These are phyloP conservation scores for Phrynocephalus forsythii DNA, from an alignment of 2,797 vertebrate genomes.

Conservation along the genomic window DNA sequence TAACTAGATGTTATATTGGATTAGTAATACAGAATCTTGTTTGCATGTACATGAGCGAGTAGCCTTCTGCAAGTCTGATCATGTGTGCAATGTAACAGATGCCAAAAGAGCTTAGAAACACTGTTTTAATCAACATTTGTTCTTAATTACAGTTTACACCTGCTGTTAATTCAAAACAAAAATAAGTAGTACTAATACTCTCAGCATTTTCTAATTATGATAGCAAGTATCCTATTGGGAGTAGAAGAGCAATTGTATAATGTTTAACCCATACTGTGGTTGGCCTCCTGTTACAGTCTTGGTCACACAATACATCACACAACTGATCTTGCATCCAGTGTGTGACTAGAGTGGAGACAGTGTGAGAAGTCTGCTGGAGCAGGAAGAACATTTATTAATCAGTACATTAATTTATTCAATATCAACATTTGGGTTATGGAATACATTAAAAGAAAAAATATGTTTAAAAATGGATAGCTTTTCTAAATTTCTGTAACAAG, in stretches of 20 bases:
- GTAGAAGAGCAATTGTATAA: not conserved
- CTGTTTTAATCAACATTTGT: not conserved
- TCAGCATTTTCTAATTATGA: not conserved
- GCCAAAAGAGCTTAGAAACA: not conserved
- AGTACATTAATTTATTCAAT: no score
- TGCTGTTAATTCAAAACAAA: not conserved
- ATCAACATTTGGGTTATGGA: no score
- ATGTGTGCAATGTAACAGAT: not conserved
- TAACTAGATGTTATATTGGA: not conserved
- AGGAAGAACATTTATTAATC: no score
- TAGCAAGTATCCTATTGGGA: not conserved
- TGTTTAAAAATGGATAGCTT: not conserved
- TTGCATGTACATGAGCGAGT: not conserved
- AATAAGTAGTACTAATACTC: not conserved
- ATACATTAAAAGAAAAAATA: no score
- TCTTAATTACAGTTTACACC: not conserved
- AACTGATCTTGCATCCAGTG: no score
- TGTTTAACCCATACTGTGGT: no score
- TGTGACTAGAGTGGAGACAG: no score
- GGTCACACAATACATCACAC: no score
- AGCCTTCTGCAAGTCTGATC: not conserved
- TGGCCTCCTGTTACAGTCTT: no score
- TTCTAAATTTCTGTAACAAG: not conserved
- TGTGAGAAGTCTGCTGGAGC: no score
- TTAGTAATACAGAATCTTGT: not conserved